phyloP scores from a whole-genome alignment of 2,888 invertebrate genomes.

The Tachina fera region DNA sequence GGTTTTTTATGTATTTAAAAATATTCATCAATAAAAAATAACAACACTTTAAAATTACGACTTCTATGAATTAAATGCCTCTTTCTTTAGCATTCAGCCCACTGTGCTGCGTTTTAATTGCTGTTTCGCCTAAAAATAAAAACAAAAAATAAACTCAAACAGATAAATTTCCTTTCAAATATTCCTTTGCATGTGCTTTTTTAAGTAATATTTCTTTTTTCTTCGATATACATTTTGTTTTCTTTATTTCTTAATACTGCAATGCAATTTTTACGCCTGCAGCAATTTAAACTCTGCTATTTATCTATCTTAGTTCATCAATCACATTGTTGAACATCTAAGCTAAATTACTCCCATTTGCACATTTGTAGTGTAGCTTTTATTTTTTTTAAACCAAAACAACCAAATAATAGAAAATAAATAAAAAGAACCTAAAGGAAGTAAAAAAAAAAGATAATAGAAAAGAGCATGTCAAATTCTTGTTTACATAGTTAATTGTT shows the following conservation, averaged over 20 bases:
- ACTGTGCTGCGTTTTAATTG: no score
- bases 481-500: conserved; percentile 65
- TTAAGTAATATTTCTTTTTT: not conserved
- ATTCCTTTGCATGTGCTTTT: no score
- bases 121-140: no score
- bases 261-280: not conserved
- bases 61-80: no score
- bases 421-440: not conserved
- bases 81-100: no score
- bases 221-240: conserved; percentile 12
- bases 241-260: not conserved
- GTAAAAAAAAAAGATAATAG: not conserved
- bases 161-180: not conserved
- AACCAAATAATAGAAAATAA: conserved; percentile 32
- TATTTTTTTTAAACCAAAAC: conserved; percentile 24
- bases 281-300: conserved; percentile 16
- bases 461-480: conserved; percentile 30
- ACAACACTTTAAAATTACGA: no score
- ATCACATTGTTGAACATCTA: conserved; percentile 49
- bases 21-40: no score
- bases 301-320: conserved; percentile 53
- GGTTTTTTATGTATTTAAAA: no score
- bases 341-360: conserved; percentile 61
- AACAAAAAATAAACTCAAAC: no score
- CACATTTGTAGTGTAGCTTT: conserved; percentile 52